Conservation (phyloP, 2,113 vertebrate species). For the Oostethus manadensis region DNA sequence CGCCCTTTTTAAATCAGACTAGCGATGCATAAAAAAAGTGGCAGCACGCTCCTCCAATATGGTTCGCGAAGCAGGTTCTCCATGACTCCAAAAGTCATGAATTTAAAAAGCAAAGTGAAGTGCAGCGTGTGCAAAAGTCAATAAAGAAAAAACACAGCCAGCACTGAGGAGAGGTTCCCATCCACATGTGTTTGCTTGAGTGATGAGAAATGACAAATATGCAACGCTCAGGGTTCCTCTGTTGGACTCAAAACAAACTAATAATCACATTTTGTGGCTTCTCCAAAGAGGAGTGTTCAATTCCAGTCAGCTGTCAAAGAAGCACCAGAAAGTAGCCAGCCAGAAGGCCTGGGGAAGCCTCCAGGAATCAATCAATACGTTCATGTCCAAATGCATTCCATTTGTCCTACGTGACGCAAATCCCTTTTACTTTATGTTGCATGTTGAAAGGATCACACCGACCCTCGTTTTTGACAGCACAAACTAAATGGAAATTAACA, state of each 20-base stretch:
- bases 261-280: constrained; percentile 14
- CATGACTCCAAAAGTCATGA: not conserved
- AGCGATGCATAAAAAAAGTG: constrained; percentile 57
- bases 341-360: not conserved
- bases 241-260: constrained; percentile 2
- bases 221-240: not conserved
- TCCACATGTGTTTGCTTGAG: constrained; percentile 10
- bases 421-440: not conserved
- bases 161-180: not conserved
- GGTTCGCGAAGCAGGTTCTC: constrained; percentile 26
- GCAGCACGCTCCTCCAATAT: constrained; percentile 13
- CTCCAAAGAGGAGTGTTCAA: not conserved
- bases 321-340: not conserved
- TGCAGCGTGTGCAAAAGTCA: constrained; percentile 1
- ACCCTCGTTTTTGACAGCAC: constrained; percentile 5
- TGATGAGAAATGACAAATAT: constrained; percentile 9
- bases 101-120: constrained; percentile 5
- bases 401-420: not conserved
- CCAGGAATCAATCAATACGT: constrained; percentile 7
- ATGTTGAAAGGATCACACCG: not conserved
- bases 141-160: constrained; percentile 4
- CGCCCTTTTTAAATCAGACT: constrained; percentile 51
- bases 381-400: constrained; percentile 1
- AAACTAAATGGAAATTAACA: not conserved
- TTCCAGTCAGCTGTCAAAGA: constrained; percentile 9